These are phyloP conservation scores for Sminthurinus aureus DNA, from an alignment of 2,888 invertebrate genomes.

Conservation along the genomic window DNA sequence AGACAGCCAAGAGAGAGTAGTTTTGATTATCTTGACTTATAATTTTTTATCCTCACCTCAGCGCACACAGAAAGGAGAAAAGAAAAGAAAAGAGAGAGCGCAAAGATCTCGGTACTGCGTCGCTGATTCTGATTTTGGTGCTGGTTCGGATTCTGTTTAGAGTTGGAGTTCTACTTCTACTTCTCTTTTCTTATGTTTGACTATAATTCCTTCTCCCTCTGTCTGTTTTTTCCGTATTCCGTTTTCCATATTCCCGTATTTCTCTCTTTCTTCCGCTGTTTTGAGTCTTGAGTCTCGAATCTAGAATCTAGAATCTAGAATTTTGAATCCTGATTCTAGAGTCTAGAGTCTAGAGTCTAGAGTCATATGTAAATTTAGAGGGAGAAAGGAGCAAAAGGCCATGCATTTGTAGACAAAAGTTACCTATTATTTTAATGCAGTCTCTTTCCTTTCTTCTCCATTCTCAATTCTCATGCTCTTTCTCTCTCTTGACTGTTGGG, in stretches of 20 bases:
- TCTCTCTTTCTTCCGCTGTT: neutral
- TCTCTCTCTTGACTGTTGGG: constrained; percentile 10
- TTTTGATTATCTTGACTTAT: constrained; percentile 39
- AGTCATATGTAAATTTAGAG: constrained; percentile 6
- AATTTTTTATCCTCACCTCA: constrained; percentile 24
- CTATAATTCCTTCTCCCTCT: too few species aligned
- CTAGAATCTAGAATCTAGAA: neutral
- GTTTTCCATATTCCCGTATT: neutral
- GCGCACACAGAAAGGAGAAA: constrained; percentile 12
- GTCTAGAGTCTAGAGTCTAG: neutral
- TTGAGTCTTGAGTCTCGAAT: neutral
- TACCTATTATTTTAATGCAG: constrained; percentile 28
- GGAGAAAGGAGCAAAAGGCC: constrained; percentile 30
- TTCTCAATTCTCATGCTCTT: constrained; percentile 17
- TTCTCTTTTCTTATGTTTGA: too few species aligned
- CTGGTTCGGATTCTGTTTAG: too few species aligned
- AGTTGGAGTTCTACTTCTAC: too few species aligned
- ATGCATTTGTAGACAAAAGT: constrained; percentile 32
- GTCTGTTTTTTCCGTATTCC: too few species aligned
- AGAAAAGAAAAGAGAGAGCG: constrained; percentile 1
- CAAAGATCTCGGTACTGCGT: too few species aligned
- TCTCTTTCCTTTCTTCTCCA: constrained; percentile 4
- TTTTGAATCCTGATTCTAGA: neutral
- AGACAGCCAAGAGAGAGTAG: constrained; percentile 12
- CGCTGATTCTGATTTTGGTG: too few species aligned